These are phyloP conservation scores for Montipora capitata DNA, from an alignment of 92 coral and sea anemone species.

Conservation along the genomic window DNA sequence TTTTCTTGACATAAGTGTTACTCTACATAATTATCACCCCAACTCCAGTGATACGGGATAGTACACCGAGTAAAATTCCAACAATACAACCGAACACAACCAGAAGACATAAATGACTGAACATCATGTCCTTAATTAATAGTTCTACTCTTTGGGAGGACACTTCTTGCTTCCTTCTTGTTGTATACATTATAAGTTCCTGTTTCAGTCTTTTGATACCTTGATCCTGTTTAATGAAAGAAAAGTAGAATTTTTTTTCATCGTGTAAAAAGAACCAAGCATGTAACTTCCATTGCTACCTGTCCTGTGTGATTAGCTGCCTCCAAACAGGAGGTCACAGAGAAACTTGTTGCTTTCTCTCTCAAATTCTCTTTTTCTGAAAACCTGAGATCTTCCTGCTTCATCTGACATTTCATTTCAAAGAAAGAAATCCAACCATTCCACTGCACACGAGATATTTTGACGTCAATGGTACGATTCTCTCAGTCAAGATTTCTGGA, in stretches of 20 bases:
- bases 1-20: background rate
- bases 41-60: slow-evolving; percentile 82
- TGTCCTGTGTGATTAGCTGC: too few species aligned
- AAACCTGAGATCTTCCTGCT: too few species aligned
- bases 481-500: too few species aligned
- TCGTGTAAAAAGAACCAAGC: background rate
- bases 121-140: slow-evolving; percentile 73
- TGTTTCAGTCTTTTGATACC: slow-evolving; percentile 73
- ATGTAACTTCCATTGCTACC: too few species aligned
- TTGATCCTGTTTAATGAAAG: slow-evolving; percentile 55
- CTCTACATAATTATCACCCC: slow-evolving; percentile 52
- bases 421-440: too few species aligned
- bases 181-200: slow-evolving; percentile 77
- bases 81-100: slow-evolving; percentile 76
- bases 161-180: slow-evolving; percentile 52
- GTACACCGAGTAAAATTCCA: slow-evolving; percentile 81
- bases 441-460: too few species aligned
- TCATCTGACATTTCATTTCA: too few species aligned
- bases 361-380: too few species aligned
- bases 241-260: background rate
- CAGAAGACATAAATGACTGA: slow-evolving; percentile 81
- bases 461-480: too few species aligned
- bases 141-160: slow-evolving; percentile 70
- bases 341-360: too few species aligned
- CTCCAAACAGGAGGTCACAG: too few species aligned